Evolutionary conservation across 2,113 vertebrate species (phyloP).

Genomic region (Sclerurus mexicanus): DNA sequence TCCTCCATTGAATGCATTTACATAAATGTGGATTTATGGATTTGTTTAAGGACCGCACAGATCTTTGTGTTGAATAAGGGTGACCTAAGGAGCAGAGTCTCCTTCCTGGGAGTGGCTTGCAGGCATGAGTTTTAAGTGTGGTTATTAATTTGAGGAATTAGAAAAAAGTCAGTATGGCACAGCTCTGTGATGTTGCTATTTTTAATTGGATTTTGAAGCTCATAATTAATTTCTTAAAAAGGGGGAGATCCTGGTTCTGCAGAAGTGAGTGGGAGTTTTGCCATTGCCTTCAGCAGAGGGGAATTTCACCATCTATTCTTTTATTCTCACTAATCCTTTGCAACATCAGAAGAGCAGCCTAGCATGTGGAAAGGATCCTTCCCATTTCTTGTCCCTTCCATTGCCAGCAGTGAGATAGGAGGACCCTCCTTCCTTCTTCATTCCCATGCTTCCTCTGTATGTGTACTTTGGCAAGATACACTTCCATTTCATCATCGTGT

Average conservation of each 20-base stretch:
- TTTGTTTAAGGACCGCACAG: not conserved
- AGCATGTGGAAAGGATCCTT: not conserved
- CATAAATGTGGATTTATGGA: not conserved
- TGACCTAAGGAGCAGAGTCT: not conserved
- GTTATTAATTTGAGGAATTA: conserved; percentile 31
- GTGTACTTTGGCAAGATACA: not conserved
- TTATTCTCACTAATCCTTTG: not conserved
- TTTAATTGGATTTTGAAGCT: conserved; percentile 57
- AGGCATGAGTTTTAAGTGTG: not conserved
- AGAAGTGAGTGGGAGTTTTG: conserved; percentile 33
- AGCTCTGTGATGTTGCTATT: not conserved
- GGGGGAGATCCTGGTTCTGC: not conserved
- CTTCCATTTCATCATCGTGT: conserved; percentile 20
- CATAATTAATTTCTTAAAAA: conserved; percentile 43
- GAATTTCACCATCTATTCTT: conserved; percentile 15
- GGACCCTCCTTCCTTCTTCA: not conserved
- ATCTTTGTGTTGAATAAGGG: not conserved
- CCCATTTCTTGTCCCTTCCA: not conserved
- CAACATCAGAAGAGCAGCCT: not conserved
- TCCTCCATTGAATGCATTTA: not conserved
- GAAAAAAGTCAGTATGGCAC: not conserved
- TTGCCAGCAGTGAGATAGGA: not conserved
- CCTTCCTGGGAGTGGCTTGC: not conserved
- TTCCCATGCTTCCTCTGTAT: not conserved
- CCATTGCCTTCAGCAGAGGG: conserved; percentile 17